phyloP scores from a whole-genome alignment of 2,113 vertebrate species.

The Stictonetta naevosa region DNA sequence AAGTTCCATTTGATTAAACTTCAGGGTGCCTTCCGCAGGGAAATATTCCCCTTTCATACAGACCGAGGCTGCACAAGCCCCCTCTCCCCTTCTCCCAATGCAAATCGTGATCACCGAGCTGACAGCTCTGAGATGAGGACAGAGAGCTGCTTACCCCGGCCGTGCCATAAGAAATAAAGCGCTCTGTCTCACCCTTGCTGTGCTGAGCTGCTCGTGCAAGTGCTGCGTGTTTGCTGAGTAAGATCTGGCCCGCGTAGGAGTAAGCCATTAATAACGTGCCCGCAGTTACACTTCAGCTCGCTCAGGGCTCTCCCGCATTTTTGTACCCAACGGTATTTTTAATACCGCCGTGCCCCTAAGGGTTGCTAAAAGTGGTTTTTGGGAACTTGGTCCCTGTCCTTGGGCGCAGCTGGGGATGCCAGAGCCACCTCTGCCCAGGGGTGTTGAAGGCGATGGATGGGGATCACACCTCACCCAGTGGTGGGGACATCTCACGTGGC shows the following conservation, averaged over 20 bases:
- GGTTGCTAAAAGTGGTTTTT: background rate
- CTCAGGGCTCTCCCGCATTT: slow-evolving; percentile 32
- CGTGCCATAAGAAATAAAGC: background rate
- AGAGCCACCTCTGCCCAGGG: background rate
- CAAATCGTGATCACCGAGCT: background rate
- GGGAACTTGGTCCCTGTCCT: slow-evolving; percentile 8
- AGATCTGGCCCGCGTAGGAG: slow-evolving; percentile 78
- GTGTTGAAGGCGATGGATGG: fast-evolving
- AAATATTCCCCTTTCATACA: background rate
- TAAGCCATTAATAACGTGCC: slow-evolving; percentile 75
- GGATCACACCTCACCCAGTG: fast-evolving
- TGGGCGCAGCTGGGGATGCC: background rate
- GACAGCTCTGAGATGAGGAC: background rate
- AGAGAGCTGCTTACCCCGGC: slow-evolving; percentile 5
- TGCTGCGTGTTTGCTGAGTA: slow-evolving; percentile 76
- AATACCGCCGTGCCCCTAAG: background rate
- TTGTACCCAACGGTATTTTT: slow-evolving; percentile 44
- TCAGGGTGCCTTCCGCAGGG: background rate
- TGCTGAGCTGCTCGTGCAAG: slow-evolving; percentile 66
- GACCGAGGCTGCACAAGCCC: background rate
- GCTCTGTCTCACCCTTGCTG: background rate
- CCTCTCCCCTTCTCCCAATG: background rate
- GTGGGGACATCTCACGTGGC: background rate
- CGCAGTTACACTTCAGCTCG: slow-evolving; percentile 2
- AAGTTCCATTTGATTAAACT: background rate